Base-by-base conservation (phyloP, 2,113 vertebrate genomes). In the Clarias gariepinus region DNA sequence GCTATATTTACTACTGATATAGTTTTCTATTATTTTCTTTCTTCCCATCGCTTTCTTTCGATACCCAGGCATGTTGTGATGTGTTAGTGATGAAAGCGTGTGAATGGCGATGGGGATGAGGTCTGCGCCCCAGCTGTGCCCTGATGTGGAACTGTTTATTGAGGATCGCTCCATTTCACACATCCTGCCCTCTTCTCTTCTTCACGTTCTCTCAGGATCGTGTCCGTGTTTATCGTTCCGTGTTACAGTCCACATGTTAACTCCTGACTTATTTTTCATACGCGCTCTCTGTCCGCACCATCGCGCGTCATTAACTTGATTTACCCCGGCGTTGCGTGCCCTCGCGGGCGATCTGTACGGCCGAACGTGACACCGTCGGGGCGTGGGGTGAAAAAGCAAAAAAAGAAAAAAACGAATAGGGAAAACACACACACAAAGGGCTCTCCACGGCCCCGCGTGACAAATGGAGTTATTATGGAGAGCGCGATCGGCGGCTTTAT, bases 271-370 rank as follows among this genome's bases (percentile, higher is more conserved):
- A 71, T 81, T 69, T 36, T 30, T 53, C 28, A 61, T 36, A 28
- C 68, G 19, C 53, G 19, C 71, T 18, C 21, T 30, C 25, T 41
- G 60, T 33, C 77, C 15, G 64, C 77, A 19, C 63, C 76, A n/a
- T 33, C 85, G 4, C 63, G 77, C 63, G 9, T 58, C 76, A 58
- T 86, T 86, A 86, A 60, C 77, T n/a, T 60, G 85, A 68, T 69
- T 69, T 81, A 58, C 47, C 61, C 76, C 2, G 63, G 47, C 63
- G 33, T 41, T 28, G 15, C 15, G 55, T 16, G 74, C 30, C 82
- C 41, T 41, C 6, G 57, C 15, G 9, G 21, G 36, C 64, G 71
- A 77, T 47, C 83, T 18, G 25, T 63, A 25, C 33, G 18, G 53
- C 68, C 33, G 15, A 33, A 23, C 13, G 28, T 57, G 68, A 19